A percentile compares a stretch with the other conserved stretches of the same genome.
Evolutionary conservation across 2,113 vertebrate species (phyloP).

Genomic region (Thryonomys swinderianus): DNA sequence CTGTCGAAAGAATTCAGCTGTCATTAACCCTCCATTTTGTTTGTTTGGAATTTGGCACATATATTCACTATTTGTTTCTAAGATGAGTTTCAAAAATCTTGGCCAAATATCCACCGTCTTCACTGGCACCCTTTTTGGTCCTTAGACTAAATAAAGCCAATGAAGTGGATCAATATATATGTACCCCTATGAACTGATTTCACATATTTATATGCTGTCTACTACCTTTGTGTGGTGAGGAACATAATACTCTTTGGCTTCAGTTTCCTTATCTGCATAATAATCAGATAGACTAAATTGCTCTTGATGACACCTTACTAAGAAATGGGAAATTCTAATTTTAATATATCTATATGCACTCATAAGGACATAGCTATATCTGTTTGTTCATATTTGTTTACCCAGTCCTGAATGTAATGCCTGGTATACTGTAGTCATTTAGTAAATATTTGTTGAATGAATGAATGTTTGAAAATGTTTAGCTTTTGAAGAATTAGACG

Average conservation of each 20-base stretch:
- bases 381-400: neutral
- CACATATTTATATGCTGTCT: neutral
- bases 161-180: neutral
- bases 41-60: neutral
- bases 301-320: neutral
- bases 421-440: neutral
- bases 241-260: neutral
- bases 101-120: neutral
- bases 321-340: neutral
- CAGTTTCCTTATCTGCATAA: neutral
- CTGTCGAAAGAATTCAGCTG: neutral
- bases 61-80: neutral
- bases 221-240: neutral
- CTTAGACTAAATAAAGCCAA: neutral
- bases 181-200: neutral
- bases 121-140: neutral
- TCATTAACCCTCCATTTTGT: neutral
- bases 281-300: neutral
- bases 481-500: conserved; percentile 20
- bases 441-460: conserved; percentile 7
- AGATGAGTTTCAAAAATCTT: neutral
- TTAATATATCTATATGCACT: neutral
- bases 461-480: conserved; percentile 24
- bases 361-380: neutral
- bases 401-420: neutral